Evolutionary conservation across 1,140 invertebrate genomes (phyloP), one percentile per base, ranked within the genome.

Genomic region (Gryon sp.): DNA sequence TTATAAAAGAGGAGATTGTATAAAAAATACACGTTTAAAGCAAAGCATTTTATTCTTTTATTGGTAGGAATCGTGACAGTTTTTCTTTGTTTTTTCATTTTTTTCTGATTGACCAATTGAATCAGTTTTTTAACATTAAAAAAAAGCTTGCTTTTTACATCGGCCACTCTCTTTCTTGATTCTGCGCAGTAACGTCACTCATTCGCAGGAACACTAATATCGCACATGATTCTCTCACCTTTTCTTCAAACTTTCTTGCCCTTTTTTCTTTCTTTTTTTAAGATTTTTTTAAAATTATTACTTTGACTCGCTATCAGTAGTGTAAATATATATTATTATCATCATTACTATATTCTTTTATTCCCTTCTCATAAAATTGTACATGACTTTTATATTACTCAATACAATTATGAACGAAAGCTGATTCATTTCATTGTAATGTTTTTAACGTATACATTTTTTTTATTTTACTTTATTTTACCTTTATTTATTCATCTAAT

Each of bases 21-120:
- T n/a, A n/a, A n/a, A 40, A 18, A 40, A 6, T 7, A 45, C 11
- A 1, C 9, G 19, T 19, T 65, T 62, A 77, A 77, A 77, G 74
- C 74, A 76, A 76, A 76, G 74, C 65, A 76, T 65, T 72, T 70
- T 77, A 77, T 77, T 77, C 62, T 45, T 77, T 72, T 66, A 72
- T 66, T 62, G 36, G 65, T 76, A 76, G 74, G 59, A 70, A 70
- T 69, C 66, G 36, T 70, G 66, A 76, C 60, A 65, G 22, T 70
- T 60, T 70, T 59, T 12, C n/a, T 34, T 34, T 34, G 4, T 12
- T 59, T 43, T 16, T 40, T 43, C 8, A 24, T 24, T 24, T 15
- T 20, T 55, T 12, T 40, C 18, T 20, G 22, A 28, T 36, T 48
- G 60, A 60, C 60, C 66, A 73, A 72, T 77, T 15, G 48, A 68